Conservation (phyloP, 2,797 vertebrate genomes). For the Helostoma temminkii region DNA sequence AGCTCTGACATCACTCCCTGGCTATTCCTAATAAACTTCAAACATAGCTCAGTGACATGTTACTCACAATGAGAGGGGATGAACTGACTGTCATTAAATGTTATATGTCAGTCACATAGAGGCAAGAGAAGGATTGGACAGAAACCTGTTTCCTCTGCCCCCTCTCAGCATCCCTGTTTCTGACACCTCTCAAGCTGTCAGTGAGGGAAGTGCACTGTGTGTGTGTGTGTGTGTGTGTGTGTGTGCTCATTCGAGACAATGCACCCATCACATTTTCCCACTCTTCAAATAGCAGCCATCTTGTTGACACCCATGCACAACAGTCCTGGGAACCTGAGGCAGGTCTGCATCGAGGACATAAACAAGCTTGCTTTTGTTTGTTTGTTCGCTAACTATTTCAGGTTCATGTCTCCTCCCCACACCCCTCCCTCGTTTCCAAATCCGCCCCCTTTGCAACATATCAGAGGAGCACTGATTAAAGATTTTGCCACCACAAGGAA, state of each 20-base stretch:
- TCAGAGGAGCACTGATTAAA: conserved; percentile 65
- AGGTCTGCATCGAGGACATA: conserved; percentile 2
- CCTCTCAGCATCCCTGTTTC: conserved; percentile 15
- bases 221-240: too few relatives aligned
- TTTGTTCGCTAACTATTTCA: conserved; percentile 34
- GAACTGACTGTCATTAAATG: conserved; percentile 36
- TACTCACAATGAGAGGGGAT: neutral
- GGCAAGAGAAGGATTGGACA: conserved; percentile 1
- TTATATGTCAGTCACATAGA: conserved; percentile 36
- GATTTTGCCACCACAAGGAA: conserved; percentile 29
- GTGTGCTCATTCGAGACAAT: conserved; percentile 15
- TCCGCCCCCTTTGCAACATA: conserved; percentile 23
- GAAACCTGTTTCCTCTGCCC: conserved; percentile 1
- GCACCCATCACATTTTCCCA: conserved; percentile 27
- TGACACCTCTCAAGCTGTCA: conserved; percentile 48
- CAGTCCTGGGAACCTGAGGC: conserved; percentile 13
- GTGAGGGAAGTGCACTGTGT: neutral
- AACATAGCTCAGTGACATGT: neutral
- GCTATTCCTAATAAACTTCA: conserved; percentile 16
- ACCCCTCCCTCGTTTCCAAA: neutral
- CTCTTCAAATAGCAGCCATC: conserved; percentile 39
- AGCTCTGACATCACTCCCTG: conserved; percentile 21
- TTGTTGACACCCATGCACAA: conserved; percentile 25
- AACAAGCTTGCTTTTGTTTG: conserved; percentile 34
- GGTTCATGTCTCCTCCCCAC: conserved; percentile 10